A percentile compares a stretch with the other conserved stretches of the same genome.
Evolutionary conservation across 2,797 vertebrate species (phyloP).

Genomic region (Pterois miles): DNA sequence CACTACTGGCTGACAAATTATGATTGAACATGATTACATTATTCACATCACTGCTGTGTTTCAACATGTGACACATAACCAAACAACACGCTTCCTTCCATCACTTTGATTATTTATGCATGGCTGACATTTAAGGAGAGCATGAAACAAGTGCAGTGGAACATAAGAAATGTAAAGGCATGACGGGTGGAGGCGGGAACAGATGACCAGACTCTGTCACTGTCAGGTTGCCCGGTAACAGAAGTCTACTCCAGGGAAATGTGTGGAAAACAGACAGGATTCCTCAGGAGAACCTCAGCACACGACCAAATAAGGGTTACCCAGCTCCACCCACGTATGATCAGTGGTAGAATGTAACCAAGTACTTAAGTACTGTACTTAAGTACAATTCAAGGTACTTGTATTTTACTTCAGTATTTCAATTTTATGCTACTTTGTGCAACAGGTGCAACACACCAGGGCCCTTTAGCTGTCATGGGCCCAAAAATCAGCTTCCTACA

Average conservation of each 20-base stretch:
- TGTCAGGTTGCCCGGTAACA: slow-evolving; percentile 80
- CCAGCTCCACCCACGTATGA: slow-evolving; percentile 16
- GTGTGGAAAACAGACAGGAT: slow-evolving; percentile 61
- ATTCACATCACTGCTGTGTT: neutral
- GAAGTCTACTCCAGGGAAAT: slow-evolving; percentile 57
- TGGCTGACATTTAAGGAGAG: slow-evolving; percentile 70
- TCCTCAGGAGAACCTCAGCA: slow-evolving; percentile 58
- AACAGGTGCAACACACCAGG: no score
- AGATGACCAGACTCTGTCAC: slow-evolving; percentile 74
- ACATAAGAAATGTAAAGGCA: slow-evolving; percentile 71
- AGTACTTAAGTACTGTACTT: neutral
- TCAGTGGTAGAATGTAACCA: neutral
- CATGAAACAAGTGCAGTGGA: slow-evolving; percentile 56
- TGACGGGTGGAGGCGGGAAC: slow-evolving; percentile 69
- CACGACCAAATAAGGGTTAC: slow-evolving; percentile 39
- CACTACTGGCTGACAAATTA: slow-evolving; percentile 7
- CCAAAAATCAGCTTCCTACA: no score
- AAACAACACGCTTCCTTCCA: slow-evolving; percentile 17
- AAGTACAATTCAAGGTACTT: neutral
- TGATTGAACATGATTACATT: slow-evolving; percentile 20
- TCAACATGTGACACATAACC: slow-evolving; percentile 27
- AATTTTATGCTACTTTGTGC: no score
- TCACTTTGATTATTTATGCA: slow-evolving; percentile 52
- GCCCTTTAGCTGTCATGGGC: no score
- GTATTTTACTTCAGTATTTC: no score